Percentiles rank a stretch among this genome's conserved stretches.
These are phyloP conservation scores for Macrotis lagotis DNA, from an alignment of 2,113 vertebrate genomes.

Conservation along the genomic window DNA sequence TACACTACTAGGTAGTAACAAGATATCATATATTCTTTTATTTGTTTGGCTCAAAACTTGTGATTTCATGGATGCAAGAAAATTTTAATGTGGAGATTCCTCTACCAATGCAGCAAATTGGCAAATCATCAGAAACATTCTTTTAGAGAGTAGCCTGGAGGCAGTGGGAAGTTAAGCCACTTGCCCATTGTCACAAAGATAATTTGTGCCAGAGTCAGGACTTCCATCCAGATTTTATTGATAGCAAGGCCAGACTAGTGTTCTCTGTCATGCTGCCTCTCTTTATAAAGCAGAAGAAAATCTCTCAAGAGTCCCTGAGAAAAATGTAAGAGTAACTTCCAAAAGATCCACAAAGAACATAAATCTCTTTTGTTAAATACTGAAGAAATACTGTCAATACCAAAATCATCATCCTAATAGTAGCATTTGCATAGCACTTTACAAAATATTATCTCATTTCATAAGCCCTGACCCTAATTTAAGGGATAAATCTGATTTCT, in stretches of 20 bases:
- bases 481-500: slow-evolving; percentile 15
- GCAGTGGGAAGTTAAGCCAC: neutral
- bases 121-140: neutral
- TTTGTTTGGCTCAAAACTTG: neutral
- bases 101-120: neutral
- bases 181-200: neutral
- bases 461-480: slow-evolving; percentile 5
- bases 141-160: neutral
- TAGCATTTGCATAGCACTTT: neutral
- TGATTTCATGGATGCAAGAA: neutral
- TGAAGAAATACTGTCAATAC: slow-evolving; percentile 15
- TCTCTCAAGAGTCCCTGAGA: neutral
- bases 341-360: neutral
- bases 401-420: slow-evolving; percentile 18
- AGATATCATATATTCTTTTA: neutral
- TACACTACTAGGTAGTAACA: neutral
- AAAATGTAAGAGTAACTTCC: slow-evolving; percentile 13
- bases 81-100: neutral
- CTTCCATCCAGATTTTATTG: neutral
- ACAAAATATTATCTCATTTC: neutral
- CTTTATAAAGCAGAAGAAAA: neutral
- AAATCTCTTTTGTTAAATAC: slow-evolving; percentile 30
- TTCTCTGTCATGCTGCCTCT: neutral
- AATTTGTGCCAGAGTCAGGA: neutral
- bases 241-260: neutral